Evolutionary conservation across 2,113 vertebrate genomes (phyloP).

Genomic region (Platanista minor): DNA sequence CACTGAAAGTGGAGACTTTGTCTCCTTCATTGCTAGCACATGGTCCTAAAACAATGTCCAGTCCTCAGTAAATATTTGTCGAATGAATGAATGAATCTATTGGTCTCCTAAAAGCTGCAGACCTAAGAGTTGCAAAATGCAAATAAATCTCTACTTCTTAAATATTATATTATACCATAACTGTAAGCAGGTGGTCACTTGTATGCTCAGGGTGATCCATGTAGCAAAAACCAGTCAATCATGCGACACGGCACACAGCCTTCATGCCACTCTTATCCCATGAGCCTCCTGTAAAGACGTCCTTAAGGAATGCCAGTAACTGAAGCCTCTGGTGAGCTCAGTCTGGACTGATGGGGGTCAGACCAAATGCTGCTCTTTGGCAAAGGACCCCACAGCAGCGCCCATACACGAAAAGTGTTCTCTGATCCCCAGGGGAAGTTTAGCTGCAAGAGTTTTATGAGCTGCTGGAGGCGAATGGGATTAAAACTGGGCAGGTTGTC

Average conservation of each 20-base stretch:
- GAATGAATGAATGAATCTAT: not conserved
- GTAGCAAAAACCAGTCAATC: not conserved
- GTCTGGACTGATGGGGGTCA: not conserved
- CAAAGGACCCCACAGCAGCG: accelerated
- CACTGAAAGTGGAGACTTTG: not conserved
- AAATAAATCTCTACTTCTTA: constrained; percentile 39
- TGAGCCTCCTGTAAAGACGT: not conserved
- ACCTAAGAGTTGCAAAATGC: constrained; percentile 28
- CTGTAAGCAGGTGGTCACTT: not conserved
- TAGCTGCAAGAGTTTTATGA: not conserved
- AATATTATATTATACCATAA: not conserved
- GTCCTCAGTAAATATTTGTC: not conserved
- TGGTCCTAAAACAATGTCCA: not conserved
- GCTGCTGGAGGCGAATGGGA: not conserved
- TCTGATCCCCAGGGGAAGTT: not conserved
- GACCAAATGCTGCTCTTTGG: not conserved
- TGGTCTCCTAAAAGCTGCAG: constrained; percentile 12
- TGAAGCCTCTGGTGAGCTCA: not conserved
- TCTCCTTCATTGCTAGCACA: not conserved
- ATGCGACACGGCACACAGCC: not conserved
- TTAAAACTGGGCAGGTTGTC: not conserved
- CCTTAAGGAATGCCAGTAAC: not conserved
- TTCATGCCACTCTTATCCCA: accelerated
- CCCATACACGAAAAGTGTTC: not conserved
- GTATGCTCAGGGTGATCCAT: not conserved